Evolutionary conservation across 2,113 vertebrate genomes (phyloP).

Genomic region (Corythornis madagascariensis): DNA sequence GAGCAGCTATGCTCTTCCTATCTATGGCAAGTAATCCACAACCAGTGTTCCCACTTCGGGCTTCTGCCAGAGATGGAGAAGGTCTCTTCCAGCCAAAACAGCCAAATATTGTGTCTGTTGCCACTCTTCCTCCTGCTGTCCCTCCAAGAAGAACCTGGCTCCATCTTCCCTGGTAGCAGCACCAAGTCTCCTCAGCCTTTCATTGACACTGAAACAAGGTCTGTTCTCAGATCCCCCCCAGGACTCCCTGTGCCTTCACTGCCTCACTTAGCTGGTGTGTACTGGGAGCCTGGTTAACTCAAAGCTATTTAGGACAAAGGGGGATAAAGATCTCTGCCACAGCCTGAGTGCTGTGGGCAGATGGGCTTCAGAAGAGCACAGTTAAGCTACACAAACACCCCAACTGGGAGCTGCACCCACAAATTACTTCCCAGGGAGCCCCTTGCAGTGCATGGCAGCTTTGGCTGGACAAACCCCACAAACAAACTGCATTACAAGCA

Average conservation of each 20-base stretch:
- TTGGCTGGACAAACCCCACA: background rate
- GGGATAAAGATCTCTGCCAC: background rate
- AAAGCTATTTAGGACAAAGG: background rate
- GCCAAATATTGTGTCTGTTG: background rate
- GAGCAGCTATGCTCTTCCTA: background rate
- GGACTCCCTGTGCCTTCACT: background rate
- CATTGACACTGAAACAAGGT: background rate
- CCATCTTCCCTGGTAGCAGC: background rate
- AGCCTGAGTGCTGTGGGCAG: background rate
- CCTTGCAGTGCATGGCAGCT: background rate
- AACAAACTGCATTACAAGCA: background rate
- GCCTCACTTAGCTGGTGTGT: background rate
- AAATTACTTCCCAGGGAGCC: background rate
- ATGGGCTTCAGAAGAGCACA: background rate
- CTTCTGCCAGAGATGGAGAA: background rate
- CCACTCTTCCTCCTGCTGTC: background rate
- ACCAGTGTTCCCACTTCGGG: background rate
- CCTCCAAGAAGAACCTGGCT: background rate
- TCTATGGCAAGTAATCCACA: background rate
- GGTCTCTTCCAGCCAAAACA: background rate
- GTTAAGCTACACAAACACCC: background rate
- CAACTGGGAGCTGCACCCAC: background rate
- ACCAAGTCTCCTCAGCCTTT: background rate
- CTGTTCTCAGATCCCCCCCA: background rate
- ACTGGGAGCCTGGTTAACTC: background rate